Percentiles rank a stretch among this genome's conserved stretches.
phyloP scores from a whole-genome alignment of 2,888 invertebrate genomes.

The Eupsilia transversa region DNA sequence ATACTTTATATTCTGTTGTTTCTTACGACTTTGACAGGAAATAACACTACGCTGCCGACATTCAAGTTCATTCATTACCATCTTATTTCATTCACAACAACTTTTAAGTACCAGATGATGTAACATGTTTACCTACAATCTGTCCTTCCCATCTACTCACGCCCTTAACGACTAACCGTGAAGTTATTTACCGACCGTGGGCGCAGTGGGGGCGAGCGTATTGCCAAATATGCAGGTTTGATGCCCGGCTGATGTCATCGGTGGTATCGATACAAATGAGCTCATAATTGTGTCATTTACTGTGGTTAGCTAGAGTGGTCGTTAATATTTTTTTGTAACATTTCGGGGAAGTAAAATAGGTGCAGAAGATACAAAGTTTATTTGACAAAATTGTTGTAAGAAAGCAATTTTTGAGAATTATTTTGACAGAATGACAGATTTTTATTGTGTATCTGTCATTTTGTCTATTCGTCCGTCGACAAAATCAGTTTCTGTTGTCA shows the following conservation, averaged over 20 bases:
- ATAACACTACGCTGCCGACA: constrained; percentile 1
- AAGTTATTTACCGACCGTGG: constrained; percentile 64
- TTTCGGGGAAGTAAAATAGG: background rate
- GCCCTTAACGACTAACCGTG: constrained; percentile 63
- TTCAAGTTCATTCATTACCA: constrained; percentile 23
- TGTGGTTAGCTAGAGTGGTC: background rate
- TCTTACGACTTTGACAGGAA: background rate
- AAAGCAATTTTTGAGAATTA: too few relatives aligned
- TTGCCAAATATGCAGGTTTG: constrained; percentile 75
- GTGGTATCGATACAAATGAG: constrained; percentile 63
- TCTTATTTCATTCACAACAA: constrained; percentile 30
- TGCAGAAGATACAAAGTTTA: too few relatives aligned
- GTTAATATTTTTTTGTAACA: background rate
- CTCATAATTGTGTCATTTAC: constrained; percentile 62
- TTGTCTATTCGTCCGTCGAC: too few relatives aligned
- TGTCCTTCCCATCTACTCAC: constrained; percentile 59
- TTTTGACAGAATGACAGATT: too few relatives aligned
- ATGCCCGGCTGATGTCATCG: constrained; percentile 75
- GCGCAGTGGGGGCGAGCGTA: constrained; percentile 68
- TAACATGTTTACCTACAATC: constrained; percentile 43
- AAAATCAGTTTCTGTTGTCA: too few relatives aligned
- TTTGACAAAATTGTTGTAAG: too few relatives aligned
- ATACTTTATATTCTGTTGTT: background rate
- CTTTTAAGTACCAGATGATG: constrained; percentile 27
- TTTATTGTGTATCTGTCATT: too few relatives aligned